Evolutionary conservation across 2,888 invertebrate species (phyloP).

Genomic region (Acleris sparsana): DNA sequence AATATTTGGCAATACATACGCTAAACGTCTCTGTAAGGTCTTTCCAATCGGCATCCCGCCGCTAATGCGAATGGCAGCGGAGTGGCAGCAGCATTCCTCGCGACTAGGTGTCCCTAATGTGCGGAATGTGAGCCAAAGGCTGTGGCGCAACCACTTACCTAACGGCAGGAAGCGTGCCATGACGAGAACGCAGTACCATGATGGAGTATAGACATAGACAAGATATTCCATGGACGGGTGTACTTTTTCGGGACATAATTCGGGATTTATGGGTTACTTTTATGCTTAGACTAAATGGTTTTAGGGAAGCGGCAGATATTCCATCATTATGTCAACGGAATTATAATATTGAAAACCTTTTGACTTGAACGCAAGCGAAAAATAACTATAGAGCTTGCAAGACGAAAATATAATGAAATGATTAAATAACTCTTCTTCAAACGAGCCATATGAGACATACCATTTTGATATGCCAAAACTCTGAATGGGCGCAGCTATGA

Average conservation of each 20-base stretch:
- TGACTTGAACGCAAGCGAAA: too few species aligned
- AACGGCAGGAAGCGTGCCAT: constrained; percentile 24
- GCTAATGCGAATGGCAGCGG: constrained; percentile 26
- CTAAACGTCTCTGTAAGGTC: constrained; percentile 31
- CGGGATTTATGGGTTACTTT: too few species aligned
- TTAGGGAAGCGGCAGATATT: too few species aligned
- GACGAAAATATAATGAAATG: too few species aligned
- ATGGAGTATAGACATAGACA: neutral
- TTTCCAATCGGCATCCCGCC: constrained; percentile 32
- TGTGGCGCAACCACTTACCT: constrained; percentile 32
- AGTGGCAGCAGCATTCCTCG: constrained; percentile 31
- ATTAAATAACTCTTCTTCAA: too few species aligned
- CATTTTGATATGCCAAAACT: constrained; percentile 1
- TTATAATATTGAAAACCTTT: too few species aligned
- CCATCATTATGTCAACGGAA: too few species aligned
- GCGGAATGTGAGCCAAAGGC: constrained; percentile 32
- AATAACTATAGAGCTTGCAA: too few species aligned
- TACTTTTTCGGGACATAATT: too few species aligned
- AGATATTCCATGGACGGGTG: too few species aligned
- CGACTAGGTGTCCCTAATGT: constrained; percentile 33
- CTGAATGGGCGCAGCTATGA: constrained; percentile 7
- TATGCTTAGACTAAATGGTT: too few species aligned
- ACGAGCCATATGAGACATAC: too few species aligned
- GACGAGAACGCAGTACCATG: constrained; percentile 5
- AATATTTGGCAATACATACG: constrained; percentile 29